phyloP scores from a whole-genome alignment of 1,140 invertebrate species.

The Drosophila mayri region DNA sequence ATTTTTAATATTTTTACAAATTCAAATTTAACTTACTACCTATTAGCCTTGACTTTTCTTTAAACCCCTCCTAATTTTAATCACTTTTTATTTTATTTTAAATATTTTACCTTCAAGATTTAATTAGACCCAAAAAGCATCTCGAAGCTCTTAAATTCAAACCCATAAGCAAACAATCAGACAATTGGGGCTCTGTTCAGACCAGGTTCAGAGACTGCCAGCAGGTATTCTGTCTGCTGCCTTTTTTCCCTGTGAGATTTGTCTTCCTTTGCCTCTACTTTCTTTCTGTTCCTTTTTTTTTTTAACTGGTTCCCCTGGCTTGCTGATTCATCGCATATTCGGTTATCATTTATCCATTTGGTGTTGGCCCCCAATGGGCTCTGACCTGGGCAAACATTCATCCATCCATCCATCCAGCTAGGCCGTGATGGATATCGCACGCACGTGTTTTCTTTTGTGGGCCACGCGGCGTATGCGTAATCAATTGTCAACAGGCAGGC shows the following conservation, averaged over 20 bases:
- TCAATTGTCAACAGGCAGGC: conserved; percentile 53
- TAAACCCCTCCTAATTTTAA: no score
- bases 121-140: not conserved
- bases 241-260: not conserved
- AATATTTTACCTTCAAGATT: not conserved
- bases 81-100: not conserved
- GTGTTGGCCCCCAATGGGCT: conserved; percentile 1
- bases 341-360: conserved; percentile 26
- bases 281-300: not conserved
- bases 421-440: conserved; percentile 37
- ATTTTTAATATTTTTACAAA: not conserved
- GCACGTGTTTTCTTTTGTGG: conserved; percentile 22
- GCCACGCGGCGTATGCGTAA: conserved; percentile 54
- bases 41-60: not conserved
- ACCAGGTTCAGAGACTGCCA: not conserved
- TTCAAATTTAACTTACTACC: not conserved
- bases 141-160: not conserved
- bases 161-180: not conserved
- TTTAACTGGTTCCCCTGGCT: not conserved
- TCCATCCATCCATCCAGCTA: conserved; percentile 9
- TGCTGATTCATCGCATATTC: conserved; percentile 30
- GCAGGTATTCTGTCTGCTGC: not conserved
- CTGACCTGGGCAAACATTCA: conserved; percentile 32
- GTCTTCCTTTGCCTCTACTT: not conserved
- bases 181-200: not conserved